Evolutionary conservation across 2,797 vertebrate species (phyloP).

Genomic region (Gouania willdenowi): DNA sequence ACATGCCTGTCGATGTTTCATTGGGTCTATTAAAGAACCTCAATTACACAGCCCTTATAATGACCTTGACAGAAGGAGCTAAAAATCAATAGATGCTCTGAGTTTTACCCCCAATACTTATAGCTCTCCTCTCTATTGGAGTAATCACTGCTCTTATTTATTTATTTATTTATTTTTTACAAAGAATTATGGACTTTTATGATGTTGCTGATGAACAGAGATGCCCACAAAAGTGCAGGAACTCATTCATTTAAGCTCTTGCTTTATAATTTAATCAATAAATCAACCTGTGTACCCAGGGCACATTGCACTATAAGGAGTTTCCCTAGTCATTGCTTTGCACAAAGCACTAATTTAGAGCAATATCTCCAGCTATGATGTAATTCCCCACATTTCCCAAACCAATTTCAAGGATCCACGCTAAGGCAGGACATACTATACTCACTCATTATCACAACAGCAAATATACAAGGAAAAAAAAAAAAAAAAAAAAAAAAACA

Average conservation of each 20-base stretch:
- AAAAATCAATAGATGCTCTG: slow-evolving; percentile 53
- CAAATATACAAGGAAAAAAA: slow-evolving; percentile 7
- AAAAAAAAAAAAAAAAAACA: no score
- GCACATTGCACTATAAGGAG: slow-evolving; percentile 17
- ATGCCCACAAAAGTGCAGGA: slow-evolving; percentile 29
- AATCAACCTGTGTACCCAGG: slow-evolving; percentile 24
- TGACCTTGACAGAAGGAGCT: slow-evolving; percentile 60
- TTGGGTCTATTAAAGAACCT: slow-evolving; percentile 47
- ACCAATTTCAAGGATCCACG: slow-evolving; percentile 2
- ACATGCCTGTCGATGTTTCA: slow-evolving; percentile 44
- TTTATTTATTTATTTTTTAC: slow-evolving; percentile 36
- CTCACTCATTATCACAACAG: slow-evolving; percentile 24
- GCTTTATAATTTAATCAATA: slow-evolving; percentile 47
- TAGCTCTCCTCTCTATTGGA: slow-evolving; percentile 12
- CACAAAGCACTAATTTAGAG: slow-evolving; percentile 18
- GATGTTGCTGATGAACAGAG: slow-evolving; percentile 34
- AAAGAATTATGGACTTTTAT: slow-evolving; percentile 40
- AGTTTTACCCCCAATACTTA: slow-evolving; percentile 16
- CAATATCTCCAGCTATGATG: background rate
- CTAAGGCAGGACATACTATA: no score
- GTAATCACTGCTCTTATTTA: slow-evolving; percentile 22
- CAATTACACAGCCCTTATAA: slow-evolving; percentile 53
- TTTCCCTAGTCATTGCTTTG: slow-evolving; percentile 28
- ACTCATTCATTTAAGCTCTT: slow-evolving; percentile 47
- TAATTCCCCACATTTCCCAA: background rate